These are phyloP conservation scores for Uloborus diversus DNA, from an alignment of 1,140 invertebrate species.

Conservation along the genomic window DNA sequence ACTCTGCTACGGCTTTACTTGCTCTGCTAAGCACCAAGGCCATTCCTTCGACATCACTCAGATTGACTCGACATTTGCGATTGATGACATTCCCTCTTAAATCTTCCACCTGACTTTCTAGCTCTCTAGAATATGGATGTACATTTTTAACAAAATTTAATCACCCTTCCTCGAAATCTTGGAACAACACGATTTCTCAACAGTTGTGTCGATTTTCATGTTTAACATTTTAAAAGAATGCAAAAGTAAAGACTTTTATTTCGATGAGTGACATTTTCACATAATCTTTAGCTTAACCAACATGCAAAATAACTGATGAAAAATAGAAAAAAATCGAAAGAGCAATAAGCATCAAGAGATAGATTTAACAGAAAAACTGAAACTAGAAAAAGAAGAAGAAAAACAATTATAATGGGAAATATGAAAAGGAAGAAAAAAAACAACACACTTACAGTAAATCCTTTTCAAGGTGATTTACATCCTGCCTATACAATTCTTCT, in stretches of 20 bases:
- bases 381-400: not conserved
- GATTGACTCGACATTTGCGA: slow-evolving; percentile 91
- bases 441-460: slow-evolving; percentile 73
- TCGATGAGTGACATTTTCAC: too few species aligned
- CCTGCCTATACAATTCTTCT: slow-evolving; percentile 88
- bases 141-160: not conserved
- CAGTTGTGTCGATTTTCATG: too few species aligned
- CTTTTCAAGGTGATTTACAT: slow-evolving; percentile 88
- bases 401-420: not conserved
- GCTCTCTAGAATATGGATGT: slow-evolving; percentile 68
- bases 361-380: not conserved
- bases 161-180: not conserved
- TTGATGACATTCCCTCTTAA: slow-evolving; percentile 93
- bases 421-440: not conserved
- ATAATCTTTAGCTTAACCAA: not conserved
- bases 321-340: not conserved
- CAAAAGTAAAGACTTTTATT: too few species aligned
- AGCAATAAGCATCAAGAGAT: not conserved
- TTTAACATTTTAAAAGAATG: too few species aligned
- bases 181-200: too few species aligned
- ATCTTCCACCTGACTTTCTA: slow-evolving; percentile 94
- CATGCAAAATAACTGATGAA: not conserved
- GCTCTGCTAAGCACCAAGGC: slow-evolving; percentile 88
- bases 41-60: slow-evolving; percentile 96
- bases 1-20: slow-evolving; percentile 92